Evolutionary conservation across 2,888 invertebrate genomes (phyloP), one percentile per base, ranked within the genome.

Genomic region (Heliconius aoede): DNA sequence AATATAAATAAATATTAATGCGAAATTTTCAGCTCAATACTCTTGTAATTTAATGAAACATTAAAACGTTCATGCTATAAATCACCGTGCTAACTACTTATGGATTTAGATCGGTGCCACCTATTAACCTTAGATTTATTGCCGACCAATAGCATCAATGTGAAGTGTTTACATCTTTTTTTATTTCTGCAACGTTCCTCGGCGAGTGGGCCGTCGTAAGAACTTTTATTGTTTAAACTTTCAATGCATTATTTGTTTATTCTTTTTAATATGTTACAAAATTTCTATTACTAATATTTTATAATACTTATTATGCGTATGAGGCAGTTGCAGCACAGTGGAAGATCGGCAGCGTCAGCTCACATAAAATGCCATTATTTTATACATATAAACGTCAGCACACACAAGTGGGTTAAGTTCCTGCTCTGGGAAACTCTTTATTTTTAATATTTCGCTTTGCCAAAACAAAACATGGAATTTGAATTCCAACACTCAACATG

Each of bases 71-170:
- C n/a, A 55, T 26, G 51, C 32, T 8, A 61, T 62, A 61, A 68
- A 68, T 61, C 46, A 26, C 15, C 5, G 26, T 40, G 40, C 60
- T 36, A 28, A 61, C 32, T 62, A 30, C 61, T 75, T 75, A 64
- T 71, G 26, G n/a, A 71, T 71, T 30, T 11, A 64, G 74, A 74
- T 77, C 65, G 72, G 74, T 77, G 77, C 71, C 74, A 77, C 64
- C 74, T 67, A 77, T 72, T 74, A 65, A 64, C 55, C 64, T 71
- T 71, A 65, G 74, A 77, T 77, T 77, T 74, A 74, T 77, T 18
- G 64, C 65, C 60, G 71, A 64, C 64, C 51, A 64, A 76, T 76
- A 76, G 55, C 58, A 32, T 51, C 32, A 30, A 71, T 71, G 51
- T 71, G 55, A 76, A 76, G 58, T 72, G 71, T 72, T 76, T 76